These are phyloP conservation scores for Epinotia ramella DNA, from an alignment of 2,888 invertebrate genomes.

Conservation along the genomic window DNA sequence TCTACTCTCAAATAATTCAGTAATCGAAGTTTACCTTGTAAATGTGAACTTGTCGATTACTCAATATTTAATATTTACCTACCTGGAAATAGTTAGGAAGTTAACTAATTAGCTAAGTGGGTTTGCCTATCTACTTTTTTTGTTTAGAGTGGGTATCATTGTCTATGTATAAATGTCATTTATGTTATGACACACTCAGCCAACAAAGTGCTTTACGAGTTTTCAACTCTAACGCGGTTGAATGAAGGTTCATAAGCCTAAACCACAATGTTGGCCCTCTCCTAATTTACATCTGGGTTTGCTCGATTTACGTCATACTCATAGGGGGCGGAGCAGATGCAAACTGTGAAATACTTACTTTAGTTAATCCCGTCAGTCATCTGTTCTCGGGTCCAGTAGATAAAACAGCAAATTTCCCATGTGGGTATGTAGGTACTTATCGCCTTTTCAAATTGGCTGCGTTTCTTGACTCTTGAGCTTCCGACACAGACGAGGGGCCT, in stretches of 20 bases:
- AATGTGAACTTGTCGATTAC: not conserved
- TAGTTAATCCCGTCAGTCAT: not conserved
- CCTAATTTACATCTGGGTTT: slow-evolving; percentile 8
- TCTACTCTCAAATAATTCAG: not conserved
- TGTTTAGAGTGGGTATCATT: slow-evolving; percentile 16
- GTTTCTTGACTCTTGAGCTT: not conserved
- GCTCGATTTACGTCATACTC: slow-evolving; percentile 12
- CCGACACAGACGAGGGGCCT: too few species aligned
- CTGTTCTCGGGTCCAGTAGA: not conserved
- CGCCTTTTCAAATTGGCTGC: not conserved
- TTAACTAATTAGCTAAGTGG: slow-evolving; percentile 15
- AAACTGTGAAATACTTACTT: slow-evolving; percentile 6
- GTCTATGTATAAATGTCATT: slow-evolving; percentile 4
- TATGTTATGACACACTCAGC: not conserved
- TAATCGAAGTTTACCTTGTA: not conserved
- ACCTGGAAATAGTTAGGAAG: not conserved
- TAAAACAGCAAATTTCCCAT: not conserved
- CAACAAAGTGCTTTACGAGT: not conserved
- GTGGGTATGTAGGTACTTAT: not conserved
- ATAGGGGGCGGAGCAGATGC: slow-evolving; percentile 21
- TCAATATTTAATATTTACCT: not conserved
- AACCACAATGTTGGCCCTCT: not conserved
- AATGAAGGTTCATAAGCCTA: not conserved
- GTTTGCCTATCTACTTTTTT: slow-evolving; percentile 14
- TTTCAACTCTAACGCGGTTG: not conserved